Evolutionary conservation across 2,888 invertebrate genomes (phyloP), one percentile per base, ranked within the genome.

Genomic region (Auanema freiburgensis): DNA sequence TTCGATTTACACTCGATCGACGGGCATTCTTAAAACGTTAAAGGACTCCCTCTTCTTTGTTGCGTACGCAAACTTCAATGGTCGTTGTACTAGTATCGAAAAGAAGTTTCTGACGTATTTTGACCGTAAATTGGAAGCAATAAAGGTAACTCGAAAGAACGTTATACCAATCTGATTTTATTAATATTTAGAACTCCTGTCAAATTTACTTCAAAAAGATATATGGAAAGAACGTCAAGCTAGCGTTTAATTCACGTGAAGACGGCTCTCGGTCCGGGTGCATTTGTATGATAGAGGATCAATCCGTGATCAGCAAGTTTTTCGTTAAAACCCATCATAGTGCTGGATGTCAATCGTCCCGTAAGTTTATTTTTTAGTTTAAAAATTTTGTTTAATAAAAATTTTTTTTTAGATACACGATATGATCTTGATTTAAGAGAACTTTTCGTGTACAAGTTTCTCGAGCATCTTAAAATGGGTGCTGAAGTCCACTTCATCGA

Each of bases 111-210:
- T 53, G 21, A 62, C 59, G 21, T 62, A 43, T 44, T 64, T 64
- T 54, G 64, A 64, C 60, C 64, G 64, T n/a, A 61, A 65, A 50
- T 49, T 63, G 21, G 56, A 63, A 63, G 50, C 44, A 44, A 65
- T 65, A 23, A 65, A 49, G 65, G 65, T 65, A 56, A 65, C 60
- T 65, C 61, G n/a, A n/a, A n/a, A n/a, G n/a, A n/a, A n/a, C n/a
- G n/a, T n/a, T n/a, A n/a, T n/a, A n/a, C 40, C 53, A 53, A 62
- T 56, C 62, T 61, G 60, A 56, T 54, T 54, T n/a, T n/a, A n/a
- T 58, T 63, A 60, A 63, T 62, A 60, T 64, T 64, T 53, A 64
- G 64, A 64, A 40, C 54, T 64, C 44, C 21, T 63, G 59, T 43
- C 64, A 59, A 42, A 40, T 44, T 43, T 43, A 64, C 59, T 64